Evolutionary conservation across 2,113 vertebrate species (phyloP), one percentile per base, ranked within the genome.

Genomic region (Melanotaenia duboulayi): DNA sequence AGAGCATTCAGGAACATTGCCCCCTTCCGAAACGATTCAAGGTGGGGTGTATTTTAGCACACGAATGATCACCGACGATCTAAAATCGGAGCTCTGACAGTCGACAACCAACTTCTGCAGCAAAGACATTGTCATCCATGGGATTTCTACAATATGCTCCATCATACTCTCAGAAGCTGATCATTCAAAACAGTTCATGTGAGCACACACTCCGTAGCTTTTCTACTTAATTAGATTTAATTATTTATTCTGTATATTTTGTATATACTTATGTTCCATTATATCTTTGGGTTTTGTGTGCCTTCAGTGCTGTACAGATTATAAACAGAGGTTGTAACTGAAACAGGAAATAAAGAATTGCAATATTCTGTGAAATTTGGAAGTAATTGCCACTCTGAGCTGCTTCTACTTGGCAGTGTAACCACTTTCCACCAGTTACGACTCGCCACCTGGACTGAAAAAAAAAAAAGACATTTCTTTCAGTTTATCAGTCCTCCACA

Each of bases 171-270:
- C 35, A 56, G 49, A 75, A 48, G 24, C 52, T 56, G 49, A 49
- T 54, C 64, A 82, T 78, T 83, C 59, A 70, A 83, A 79, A 90
- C 78, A 57, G 76, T 92, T 84, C 86, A 84, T 14, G 35, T 88
- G 92, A 91, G 92, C 92, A 91, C 87, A 92, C 82, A 79, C 85
- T 81, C 82, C 77, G 90, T 93, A 96, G 92, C 91, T 96, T 96
- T 97, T 96, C 81, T 91, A 94, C 92, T 83, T 91, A 71, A 80
- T 71, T 95, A 95, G 92, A 95, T 95, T 92, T 77, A 94, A 95
- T 95, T 97, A 97, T 98, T 98, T 99, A 97, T 99, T 97, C 93
- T 96, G 95, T 95, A 96, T 93, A 95, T 95, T 95, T 95, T 96
- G 90, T 96, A 95, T 86, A 95, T 96, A 95, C 84, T 67, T 91